phyloP scores from a whole-genome alignment of 2,797 vertebrate genomes.

The Picus viridis region DNA sequence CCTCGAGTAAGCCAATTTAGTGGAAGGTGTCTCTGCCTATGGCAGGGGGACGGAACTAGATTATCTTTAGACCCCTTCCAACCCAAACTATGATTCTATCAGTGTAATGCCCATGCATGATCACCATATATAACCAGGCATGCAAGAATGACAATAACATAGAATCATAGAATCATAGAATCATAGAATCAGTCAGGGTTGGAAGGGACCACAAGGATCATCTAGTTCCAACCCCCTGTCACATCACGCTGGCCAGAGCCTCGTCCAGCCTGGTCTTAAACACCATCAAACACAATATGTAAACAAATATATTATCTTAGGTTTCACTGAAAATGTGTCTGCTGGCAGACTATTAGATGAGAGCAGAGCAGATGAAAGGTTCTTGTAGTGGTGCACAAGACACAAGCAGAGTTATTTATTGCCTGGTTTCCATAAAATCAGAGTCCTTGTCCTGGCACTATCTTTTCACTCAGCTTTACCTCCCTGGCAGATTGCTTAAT shows the following conservation, averaged over 20 bases:
- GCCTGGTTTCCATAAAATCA: neutral
- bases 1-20: too few species aligned
- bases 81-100: rapidly evolving
- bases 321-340: neutral
- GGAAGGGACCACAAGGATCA: too few species aligned
- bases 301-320: neutral
- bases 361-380: neutral
- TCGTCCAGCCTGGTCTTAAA: too few species aligned
- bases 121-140: neutral
- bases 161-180: too few species aligned
- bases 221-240: too few species aligned
- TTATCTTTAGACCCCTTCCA: neutral
- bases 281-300: neutral
- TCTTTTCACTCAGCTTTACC: neutral
- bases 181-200: too few species aligned
- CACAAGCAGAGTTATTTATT: neutral
- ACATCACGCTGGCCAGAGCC: too few species aligned
- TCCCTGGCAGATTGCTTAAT: neutral
- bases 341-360: neutral
- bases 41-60: too few species aligned
- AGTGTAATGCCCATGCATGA: rapidly evolving
- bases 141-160: neutral
- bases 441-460: neutral
- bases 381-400: neutral
- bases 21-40: too few species aligned